Percentiles rank a stretch among this genome's conserved stretches.
phyloP scores from a whole-genome alignment of 2,113 vertebrate species.

The Lampris incognitus region DNA sequence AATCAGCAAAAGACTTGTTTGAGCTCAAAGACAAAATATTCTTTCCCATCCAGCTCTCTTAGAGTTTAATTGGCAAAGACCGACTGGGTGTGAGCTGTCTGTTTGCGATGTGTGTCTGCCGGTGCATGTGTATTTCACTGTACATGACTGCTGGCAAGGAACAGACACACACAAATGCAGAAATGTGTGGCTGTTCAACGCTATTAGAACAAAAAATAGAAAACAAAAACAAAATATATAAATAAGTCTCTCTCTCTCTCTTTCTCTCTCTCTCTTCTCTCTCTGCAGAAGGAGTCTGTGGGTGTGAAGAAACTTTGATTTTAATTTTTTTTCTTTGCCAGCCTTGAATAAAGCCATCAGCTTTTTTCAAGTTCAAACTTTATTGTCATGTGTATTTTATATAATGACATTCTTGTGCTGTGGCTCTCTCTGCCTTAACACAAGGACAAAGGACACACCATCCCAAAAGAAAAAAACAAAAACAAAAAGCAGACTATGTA shows the following conservation, averaged over 20 bases:
- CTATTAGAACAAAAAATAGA: not conserved
- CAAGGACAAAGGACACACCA: too few relatives aligned
- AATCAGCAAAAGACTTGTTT: slow-evolving; percentile 27
- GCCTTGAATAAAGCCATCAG: slow-evolving; percentile 19
- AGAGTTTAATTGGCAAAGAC: slow-evolving; percentile 47
- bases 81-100: not conserved
- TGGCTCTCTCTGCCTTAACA: slow-evolving; percentile 12
- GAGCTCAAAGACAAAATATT: slow-evolving; percentile 22
- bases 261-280: not conserved
- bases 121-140: too few relatives aligned
- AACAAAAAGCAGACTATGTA: too few relatives aligned
- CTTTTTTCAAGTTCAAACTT: not conserved
- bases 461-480: too few relatives aligned
- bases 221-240: not conserved
- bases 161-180: slow-evolving; percentile 3
- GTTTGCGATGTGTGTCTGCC: not conserved
- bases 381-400: too few relatives aligned
- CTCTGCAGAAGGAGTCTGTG: not conserved
- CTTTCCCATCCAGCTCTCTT: not conserved
- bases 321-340: slow-evolving; percentile 11
- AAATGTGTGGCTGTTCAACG: not conserved
- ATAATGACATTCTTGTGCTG: not conserved
- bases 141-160: not conserved
- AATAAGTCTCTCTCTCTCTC: not conserved
- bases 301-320: not conserved